phyloP scores from a whole-genome alignment of 2,113 vertebrate species.

The Dissostichus mawsoni region DNA sequence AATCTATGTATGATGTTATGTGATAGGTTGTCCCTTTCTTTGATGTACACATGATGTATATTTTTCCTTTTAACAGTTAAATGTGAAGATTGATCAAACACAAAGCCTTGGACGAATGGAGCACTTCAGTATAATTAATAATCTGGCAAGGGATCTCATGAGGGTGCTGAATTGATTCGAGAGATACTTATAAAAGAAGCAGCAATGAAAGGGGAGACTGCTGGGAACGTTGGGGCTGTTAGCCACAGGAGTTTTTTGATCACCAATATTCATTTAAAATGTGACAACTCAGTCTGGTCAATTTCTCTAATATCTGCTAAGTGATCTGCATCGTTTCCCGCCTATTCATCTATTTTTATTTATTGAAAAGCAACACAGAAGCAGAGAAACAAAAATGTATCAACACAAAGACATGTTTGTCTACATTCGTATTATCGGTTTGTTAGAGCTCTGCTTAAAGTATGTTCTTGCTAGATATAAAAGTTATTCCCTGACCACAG shows the following conservation, averaged over 20 bases:
- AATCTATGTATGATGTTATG: not conserved
- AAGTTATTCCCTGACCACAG: not conserved
- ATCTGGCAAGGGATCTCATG: too few species aligned
- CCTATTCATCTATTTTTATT: not conserved
- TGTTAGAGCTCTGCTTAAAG: not conserved
- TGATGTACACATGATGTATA: not conserved
- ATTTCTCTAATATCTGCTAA: not conserved
- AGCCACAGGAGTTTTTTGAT: conserved; percentile 1
- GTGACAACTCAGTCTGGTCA: not conserved
- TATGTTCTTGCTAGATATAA: not conserved
- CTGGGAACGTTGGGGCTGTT: not conserved
- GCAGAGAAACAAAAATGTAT: not conserved
- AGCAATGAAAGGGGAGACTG: not conserved
- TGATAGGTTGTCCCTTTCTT: not conserved
- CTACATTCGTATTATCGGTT: not conserved
- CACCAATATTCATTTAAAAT: not conserved
- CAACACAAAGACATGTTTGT: not conserved
- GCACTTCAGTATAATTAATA: too few species aligned
- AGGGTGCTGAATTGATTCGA: too few species aligned
- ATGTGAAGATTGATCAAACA: not conserved
- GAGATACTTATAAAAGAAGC: not conserved
- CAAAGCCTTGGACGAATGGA: not conserved
- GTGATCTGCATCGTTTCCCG: not conserved
- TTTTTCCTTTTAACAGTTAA: not conserved
- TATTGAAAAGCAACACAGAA: not conserved